phyloP scores from a whole-genome alignment of 2,888 invertebrate species.

The Embidobia sp. region DNA sequence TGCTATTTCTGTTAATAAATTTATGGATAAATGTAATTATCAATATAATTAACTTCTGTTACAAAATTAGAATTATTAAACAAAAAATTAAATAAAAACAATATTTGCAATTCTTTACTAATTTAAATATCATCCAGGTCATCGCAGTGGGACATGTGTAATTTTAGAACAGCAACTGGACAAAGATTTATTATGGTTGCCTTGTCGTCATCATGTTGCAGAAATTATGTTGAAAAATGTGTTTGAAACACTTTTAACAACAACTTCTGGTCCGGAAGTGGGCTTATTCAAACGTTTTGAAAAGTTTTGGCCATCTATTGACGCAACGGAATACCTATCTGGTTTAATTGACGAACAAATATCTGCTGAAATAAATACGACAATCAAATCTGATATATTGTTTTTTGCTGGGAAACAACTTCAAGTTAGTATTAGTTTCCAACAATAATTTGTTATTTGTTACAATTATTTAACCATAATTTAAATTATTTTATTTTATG shows the following conservation, averaged over 20 bases:
- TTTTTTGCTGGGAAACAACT: too few relatives aligned
- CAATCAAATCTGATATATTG: not conserved
- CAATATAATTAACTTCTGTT: too few relatives aligned
- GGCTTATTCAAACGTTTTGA: not conserved
- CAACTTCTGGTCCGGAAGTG: not conserved
- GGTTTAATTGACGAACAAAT: not conserved
- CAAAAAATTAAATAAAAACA: too few relatives aligned
- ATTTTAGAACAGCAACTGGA: slow-evolving; percentile 8
- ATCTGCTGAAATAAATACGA: not conserved
- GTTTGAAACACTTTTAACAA: slow-evolving; percentile 1
- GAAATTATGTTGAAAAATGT: slow-evolving; percentile 11
- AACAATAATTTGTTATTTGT: too few relatives aligned
- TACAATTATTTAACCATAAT: too few relatives aligned
- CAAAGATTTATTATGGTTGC: not conserved
- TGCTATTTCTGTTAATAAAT: too few relatives aligned
- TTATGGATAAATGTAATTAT: too few relatives aligned
- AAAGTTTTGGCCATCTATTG: not conserved
- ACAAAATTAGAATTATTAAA: too few relatives aligned
- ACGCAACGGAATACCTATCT: not conserved
- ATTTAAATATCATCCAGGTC: not conserved
- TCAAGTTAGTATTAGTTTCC: too few relatives aligned
- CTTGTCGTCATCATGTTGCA: slow-evolving; percentile 16
- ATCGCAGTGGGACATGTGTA: slow-evolving; percentile 1
- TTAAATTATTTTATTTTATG: too few relatives aligned
- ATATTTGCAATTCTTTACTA: too few relatives aligned